Conservation (phyloP, 2,888 invertebrate genomes). For the Eulithis testata region DNA sequence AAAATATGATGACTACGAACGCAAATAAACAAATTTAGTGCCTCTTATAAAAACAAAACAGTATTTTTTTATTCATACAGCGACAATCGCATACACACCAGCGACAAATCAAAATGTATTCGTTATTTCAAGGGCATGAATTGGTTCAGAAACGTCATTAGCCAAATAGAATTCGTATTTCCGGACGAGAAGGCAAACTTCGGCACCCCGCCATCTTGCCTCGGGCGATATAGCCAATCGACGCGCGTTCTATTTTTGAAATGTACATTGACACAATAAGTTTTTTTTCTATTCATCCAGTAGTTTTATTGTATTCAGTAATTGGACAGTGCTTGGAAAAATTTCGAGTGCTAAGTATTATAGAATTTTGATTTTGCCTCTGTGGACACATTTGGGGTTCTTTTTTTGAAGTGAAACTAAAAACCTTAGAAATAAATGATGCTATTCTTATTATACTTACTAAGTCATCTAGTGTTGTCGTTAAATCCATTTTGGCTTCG, state of each 20-base stretch:
- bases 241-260: conserved; percentile 73
- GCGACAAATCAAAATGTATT: conserved; percentile 24
- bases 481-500: too few relatives aligned
- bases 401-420: too few relatives aligned
- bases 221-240: conserved; percentile 75
- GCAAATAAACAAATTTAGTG: too few relatives aligned
- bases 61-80: not conserved
- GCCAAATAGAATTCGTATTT: conserved; percentile 76
- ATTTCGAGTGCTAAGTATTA: conserved; percentile 21
- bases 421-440: too few relatives aligned
- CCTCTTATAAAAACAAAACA: not conserved
- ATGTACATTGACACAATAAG: conserved; percentile 60
- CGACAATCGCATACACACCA: conserved; percentile 8
- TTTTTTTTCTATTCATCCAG: conserved; percentile 64
- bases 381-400: too few relatives aligned
- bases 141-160: conserved; percentile 64
- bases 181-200: conserved; percentile 72
- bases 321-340: conserved; percentile 57
- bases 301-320: conserved; percentile 61
- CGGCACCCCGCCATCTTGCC: conserved; percentile 80
- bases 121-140: conserved; percentile 37
- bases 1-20: too few relatives aligned
- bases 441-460: too few relatives aligned
- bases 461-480: too few relatives aligned
- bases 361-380: not conserved